These are phyloP conservation scores for Eupithecia exiguata DNA, from an alignment of 2,888 invertebrate genomes.

Conservation along the genomic window DNA sequence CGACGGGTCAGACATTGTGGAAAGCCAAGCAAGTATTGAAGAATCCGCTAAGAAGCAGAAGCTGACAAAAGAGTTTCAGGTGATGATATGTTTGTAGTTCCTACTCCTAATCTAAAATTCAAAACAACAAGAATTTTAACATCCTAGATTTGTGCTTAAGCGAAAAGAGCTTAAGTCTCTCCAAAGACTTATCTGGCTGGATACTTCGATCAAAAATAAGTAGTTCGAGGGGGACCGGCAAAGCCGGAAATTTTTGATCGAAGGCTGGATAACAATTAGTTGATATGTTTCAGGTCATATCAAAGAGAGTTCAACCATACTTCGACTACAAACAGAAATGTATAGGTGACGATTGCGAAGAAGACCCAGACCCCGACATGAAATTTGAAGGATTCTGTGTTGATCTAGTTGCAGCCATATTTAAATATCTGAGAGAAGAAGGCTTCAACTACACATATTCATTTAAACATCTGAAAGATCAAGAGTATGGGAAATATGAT, in stretches of 20 bases:
- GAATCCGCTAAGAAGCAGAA: conserved; percentile 63
- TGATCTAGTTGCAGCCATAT: conserved; percentile 88
- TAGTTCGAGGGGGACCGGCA: too few relatives aligned
- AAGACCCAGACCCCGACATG: conserved; percentile 82
- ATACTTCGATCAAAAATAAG: too few relatives aligned
- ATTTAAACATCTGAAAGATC: conserved; percentile 59
- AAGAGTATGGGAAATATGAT: conserved; percentile 61
- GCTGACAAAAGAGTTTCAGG: conserved; percentile 55
- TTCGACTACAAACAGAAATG: conserved; percentile 85
- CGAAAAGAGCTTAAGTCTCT: not conserved
- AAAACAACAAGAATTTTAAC: not conserved
- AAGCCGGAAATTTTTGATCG: too few relatives aligned
- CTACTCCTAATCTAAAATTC: not conserved
- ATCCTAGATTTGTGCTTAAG: not conserved
- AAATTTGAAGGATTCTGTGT: conserved; percentile 90
- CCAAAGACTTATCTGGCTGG: not conserved
- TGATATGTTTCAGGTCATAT: conserved; percentile 75
- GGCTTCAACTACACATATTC: conserved; percentile 66
- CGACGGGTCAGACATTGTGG: conserved; percentile 81
- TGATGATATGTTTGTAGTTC: not conserved
- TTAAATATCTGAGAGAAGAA: conserved; percentile 80
- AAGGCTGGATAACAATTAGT: not conserved
- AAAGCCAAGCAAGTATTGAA: conserved; percentile 13
- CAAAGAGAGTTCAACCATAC: conserved; percentile 89
- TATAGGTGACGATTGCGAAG: conserved; percentile 63